Evolutionary conservation across 1,140 invertebrate genomes (phyloP), one percentile per base, ranked within the genome.

Genomic region (Linepithema humile): DNA sequence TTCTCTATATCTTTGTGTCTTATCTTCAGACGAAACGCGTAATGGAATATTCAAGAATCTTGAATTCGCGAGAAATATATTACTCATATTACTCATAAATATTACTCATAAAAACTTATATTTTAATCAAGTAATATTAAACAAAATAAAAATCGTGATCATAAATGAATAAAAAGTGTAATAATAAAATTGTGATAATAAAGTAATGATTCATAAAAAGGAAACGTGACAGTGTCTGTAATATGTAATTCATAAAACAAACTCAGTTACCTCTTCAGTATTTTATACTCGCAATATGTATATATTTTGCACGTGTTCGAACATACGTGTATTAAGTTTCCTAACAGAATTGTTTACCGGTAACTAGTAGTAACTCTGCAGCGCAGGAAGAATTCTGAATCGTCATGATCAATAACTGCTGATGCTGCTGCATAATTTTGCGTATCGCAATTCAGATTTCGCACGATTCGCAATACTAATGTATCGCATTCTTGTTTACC

Each of bases 361-460:
- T 78, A 35, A 43, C 26, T 12, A 80, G 26, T 80, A 32, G 35
- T 65, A 29, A 69, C 23, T 43, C 50, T 26, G 65, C 65, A 48
- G n/a, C 60, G 10, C 35, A 43, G n/a, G 17, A 77, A 78, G 38
- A 12, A 70, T 70, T 80, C 12, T 29, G 23, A 70, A 70, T 80
- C 26, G 12, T 40, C 35, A 12, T 40, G 35, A 80, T 69, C 45
- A 53, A 77, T 65, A 77, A 26, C 7, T 65, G 43, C 38, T 15
- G 10, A 48, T 29, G 29, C 17, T 65, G 6, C 10, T 74, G 55
- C 10, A 15, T 57, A 73, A 62, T 45, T 75, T 2, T 17, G 1
- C 20, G 20, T 43, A 7, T 26, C 1, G 3, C 17, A 32, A 53
- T 67, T 43, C 40, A 38, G 17, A 43, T 12, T 29, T 17, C 40